Base-by-base conservation (phyloP, 2,797 vertebrate genomes). In the Thaleichthys pacificus region DNA sequence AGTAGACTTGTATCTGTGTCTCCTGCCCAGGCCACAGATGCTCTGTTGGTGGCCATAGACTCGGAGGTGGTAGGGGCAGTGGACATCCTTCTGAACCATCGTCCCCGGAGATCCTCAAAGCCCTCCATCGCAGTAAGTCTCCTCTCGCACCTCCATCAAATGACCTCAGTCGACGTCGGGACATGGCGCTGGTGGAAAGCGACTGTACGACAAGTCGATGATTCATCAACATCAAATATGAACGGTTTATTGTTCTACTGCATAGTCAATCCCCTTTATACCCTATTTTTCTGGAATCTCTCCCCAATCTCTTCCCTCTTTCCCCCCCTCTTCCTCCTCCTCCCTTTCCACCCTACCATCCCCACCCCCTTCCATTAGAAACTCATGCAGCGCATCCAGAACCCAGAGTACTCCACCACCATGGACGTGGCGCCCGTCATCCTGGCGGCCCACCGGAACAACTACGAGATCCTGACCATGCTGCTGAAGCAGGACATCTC, bases 341-440 rank as follows among this genome's bases (percentile, higher is more conserved):
- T 71, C 14, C 22, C 15, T 26, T 15, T 38, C 22, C 5, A 35
- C 32, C 32, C 32, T 2, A 26, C 32, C 32, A 8, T 35, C 32
- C 32, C 32, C 47, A 2, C 30, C 6, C 71, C 82, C 17, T 91
- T 89, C 73, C 60, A 28, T 54, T 78, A 99, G 98, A 99, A 98
- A 95, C 90, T 99, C 85, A 97, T 99, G 95, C 97, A 99, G 87
- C 93, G 95, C 64, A 99, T 99, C 85, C 96, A 99, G 89, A 99
- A 98, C 87, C 96, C 98, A 0, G 98, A 99, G 83, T 99, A 99
- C 78, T 99, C 98, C 60, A 99, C 97, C 26, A 99, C 97, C 64
- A 99, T 99, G 97, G 98, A 99, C 71, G 96, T 99, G 71, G 97
- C 97, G 38, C 98, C 98, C 3, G 97, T 99, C 77, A 99, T 99